These are phyloP conservation scores for Gadus macrocephalus DNA, from an alignment of 2,113 vertebrate genomes.

Conservation along the genomic window DNA sequence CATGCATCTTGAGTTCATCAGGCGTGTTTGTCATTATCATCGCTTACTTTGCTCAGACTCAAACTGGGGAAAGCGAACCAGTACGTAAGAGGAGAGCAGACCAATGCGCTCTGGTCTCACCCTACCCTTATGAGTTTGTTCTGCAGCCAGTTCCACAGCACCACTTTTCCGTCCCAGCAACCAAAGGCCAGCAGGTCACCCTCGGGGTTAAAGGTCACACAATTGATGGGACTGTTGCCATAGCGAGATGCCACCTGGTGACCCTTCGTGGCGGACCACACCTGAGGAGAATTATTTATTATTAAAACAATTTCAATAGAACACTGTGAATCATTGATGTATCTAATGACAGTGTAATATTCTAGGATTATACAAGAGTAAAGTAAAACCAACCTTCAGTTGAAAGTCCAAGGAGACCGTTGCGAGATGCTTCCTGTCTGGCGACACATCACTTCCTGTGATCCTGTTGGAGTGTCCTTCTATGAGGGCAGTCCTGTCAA, in stretches of 20 bases:
- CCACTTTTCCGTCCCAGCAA: slow-evolving; percentile 75
- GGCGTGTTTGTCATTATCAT: too few relatives aligned
- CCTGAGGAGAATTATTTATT: slow-evolving; percentile 51
- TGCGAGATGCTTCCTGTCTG: slow-evolving; percentile 72
- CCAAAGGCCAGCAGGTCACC: slow-evolving; percentile 73
- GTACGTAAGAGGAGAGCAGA: too few relatives aligned
- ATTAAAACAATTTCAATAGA: background rate
- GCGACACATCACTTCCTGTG: slow-evolving; percentile 74
- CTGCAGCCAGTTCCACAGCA: slow-evolving; percentile 72
- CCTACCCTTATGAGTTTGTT: slow-evolving; percentile 57
- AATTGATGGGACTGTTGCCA: slow-evolving; percentile 73
- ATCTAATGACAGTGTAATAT: background rate
- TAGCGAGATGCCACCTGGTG: slow-evolving; percentile 52
- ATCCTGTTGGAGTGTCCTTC: slow-evolving; percentile 74
- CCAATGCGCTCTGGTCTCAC: too few relatives aligned
- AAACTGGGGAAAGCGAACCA: too few relatives aligned
- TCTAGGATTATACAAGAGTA: background rate
- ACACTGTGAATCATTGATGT: background rate
- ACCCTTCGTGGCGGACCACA: slow-evolving; percentile 75
- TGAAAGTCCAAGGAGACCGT: slow-evolving; percentile 79
- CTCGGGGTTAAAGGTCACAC: slow-evolving; percentile 77
- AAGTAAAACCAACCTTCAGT: slow-evolving; percentile 73
- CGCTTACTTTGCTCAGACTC: too few relatives aligned
- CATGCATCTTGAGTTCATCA: too few relatives aligned
- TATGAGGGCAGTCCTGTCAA: slow-evolving; percentile 67